Evolutionary conservation across 2,113 vertebrate genomes (phyloP).

Genomic region (Ranitomeya imitator): DNA sequence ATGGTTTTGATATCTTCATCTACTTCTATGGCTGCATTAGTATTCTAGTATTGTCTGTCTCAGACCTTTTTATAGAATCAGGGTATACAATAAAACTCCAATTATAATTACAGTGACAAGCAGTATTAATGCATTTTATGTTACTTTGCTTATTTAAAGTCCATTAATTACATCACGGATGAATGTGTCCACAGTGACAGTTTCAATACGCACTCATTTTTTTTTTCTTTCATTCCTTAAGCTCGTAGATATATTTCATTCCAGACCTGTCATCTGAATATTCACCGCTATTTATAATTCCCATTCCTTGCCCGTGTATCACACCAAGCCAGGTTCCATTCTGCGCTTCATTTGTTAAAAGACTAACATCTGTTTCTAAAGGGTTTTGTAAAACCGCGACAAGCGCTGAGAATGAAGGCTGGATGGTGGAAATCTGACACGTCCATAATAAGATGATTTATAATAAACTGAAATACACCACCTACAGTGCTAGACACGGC

Average conservation of each 20-base stretch:
- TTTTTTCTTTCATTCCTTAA: neutral
- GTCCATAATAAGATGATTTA: conserved; percentile 19
- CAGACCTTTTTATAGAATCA: neutral
- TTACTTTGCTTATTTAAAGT: neutral
- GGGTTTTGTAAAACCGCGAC: conserved; percentile 7
- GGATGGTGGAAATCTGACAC: neutral
- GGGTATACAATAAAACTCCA: neutral
- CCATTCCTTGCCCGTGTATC: conserved; percentile 11
- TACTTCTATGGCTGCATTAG: neutral
- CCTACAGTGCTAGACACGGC: neutral
- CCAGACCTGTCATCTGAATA: conserved; percentile 27
- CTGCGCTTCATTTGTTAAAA: conserved; percentile 35
- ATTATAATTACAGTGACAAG: neutral
- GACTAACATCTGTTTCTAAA: conserved; percentile 38
- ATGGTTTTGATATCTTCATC: neutral
- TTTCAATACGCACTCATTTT: neutral
- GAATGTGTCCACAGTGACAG: neutral
- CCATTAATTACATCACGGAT: conserved; percentile 19
- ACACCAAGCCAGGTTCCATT: conserved; percentile 37
- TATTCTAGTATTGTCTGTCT: neutral
- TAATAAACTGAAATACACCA: neutral
- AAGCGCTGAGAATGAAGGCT: neutral
- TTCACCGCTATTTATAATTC: conserved; percentile 39
- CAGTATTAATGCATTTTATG: neutral
- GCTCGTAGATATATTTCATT: conserved; percentile 24